Conservation (phyloP, 2,797 vertebrate genomes). For the Antrozous pallidus region DNA sequence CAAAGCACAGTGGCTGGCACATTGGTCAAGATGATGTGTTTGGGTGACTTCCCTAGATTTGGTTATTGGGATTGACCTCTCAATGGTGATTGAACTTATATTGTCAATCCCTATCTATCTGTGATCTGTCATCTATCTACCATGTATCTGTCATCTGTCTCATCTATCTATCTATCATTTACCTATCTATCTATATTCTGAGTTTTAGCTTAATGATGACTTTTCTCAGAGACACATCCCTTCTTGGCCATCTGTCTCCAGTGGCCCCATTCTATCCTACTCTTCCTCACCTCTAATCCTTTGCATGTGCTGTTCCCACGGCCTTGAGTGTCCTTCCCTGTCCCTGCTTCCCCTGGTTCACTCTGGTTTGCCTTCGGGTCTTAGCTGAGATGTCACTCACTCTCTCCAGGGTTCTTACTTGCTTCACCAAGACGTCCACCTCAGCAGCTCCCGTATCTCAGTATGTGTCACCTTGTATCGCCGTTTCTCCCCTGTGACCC, state of each 20-base stretch:
- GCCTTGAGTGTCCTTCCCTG: background rate
- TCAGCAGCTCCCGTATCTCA: background rate
- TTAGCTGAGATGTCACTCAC: background rate
- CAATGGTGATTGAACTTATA: background rate
- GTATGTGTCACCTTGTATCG: fast-evolving
- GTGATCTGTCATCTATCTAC: too few species aligned
- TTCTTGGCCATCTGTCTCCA: fast-evolving
- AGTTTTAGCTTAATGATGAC: background rate
- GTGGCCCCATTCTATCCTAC: fast-evolving
- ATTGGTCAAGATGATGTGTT: background rate
- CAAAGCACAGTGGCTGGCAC: background rate
- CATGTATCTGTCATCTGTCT: background rate
- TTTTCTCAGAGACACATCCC: background rate
- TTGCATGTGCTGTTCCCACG: too few species aligned
- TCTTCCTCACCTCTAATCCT: background rate
- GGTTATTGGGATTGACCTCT: background rate
- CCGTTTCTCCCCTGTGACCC: background rate
- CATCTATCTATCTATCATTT: background rate
- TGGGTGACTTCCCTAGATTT: background rate
- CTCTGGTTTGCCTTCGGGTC: background rate
- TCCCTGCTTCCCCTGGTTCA: background rate
- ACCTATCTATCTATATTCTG: background rate
- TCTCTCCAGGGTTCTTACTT: background rate
- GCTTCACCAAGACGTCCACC: background rate
- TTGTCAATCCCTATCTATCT: background rate